Percentiles rank a stretch among this genome's conserved stretches.
Conservation (phyloP, 2,888 invertebrate species). For the Macaria liturata region DNA sequence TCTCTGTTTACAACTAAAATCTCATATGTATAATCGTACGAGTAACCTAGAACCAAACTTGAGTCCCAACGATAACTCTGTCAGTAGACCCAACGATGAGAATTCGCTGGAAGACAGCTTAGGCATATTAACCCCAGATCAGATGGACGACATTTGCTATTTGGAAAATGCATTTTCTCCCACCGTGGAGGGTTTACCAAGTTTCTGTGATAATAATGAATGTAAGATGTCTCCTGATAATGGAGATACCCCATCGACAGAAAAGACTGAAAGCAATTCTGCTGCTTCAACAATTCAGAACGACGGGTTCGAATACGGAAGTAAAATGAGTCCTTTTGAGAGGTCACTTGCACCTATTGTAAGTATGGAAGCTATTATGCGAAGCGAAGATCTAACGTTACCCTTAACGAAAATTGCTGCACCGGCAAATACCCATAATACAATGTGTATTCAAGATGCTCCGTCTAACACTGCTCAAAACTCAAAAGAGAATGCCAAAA, state of each 20-base stretch:
- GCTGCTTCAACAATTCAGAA: constrained; percentile 80
- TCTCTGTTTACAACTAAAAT: constrained; percentile 72
- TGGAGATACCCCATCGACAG: constrained; percentile 82
- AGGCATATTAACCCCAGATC: constrained; percentile 94
- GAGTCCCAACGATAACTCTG: constrained; percentile 76
- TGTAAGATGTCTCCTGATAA: constrained; percentile 75
- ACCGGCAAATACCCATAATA: constrained; percentile 34
- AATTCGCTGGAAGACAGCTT: constrained; percentile 93
- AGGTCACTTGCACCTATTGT: constrained; percentile 56
- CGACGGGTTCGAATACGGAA: constrained; percentile 66
- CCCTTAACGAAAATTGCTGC: constrained; percentile 30
- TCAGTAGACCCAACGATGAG: constrained; percentile 85
- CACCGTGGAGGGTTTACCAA: constrained; percentile 85
- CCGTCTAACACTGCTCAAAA: constrained; percentile 36
- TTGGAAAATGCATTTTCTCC: constrained; percentile 86
- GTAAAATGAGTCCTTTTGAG: constrained; percentile 43
- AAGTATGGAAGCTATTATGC: constrained; percentile 54
- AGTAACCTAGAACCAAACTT: constrained; percentile 60
- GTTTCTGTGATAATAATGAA: constrained; percentile 71
- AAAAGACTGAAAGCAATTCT: constrained; percentile 80
- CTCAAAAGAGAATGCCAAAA: constrained; percentile 40
- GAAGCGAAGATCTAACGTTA: constrained; percentile 48
- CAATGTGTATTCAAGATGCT: constrained; percentile 42
- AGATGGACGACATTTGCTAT: constrained; percentile 90
- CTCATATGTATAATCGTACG: constrained; percentile 59